These are phyloP conservation scores for Triplophysa bombifrons DNA, from an alignment of 2,797 vertebrate genomes.

Conservation along the genomic window DNA sequence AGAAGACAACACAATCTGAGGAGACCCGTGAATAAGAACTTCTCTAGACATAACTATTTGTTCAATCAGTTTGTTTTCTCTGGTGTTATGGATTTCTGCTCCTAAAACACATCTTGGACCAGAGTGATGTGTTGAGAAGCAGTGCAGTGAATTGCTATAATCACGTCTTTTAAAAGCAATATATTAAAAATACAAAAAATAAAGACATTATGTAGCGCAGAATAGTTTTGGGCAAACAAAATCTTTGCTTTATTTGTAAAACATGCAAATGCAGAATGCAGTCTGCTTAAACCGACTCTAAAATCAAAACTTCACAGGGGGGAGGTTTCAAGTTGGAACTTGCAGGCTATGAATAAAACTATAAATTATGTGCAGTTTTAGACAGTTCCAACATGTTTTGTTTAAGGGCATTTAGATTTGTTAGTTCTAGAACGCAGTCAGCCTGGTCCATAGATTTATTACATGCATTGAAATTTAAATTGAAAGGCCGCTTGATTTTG, in stretches of 20 bases:
- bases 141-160: not conserved
- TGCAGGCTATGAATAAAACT: not conserved
- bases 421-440: not conserved
- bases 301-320: not conserved
- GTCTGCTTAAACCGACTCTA: not conserved
- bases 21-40: conserved; percentile 61
- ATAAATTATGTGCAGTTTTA: not conserved
- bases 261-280: not conserved
- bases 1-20: conserved; percentile 55
- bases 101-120: not conserved
- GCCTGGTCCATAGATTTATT: not conserved
- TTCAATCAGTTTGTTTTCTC: conserved; percentile 33
- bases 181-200: no score
- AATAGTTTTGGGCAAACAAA: no score
- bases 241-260: not conserved
- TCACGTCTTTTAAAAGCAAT: no score
- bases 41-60: conserved; percentile 69
- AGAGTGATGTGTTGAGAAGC: not conserved
- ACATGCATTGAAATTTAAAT: conserved; percentile 1
- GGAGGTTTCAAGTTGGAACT: not conserved
- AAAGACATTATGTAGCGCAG: no score
- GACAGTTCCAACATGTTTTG: not conserved
- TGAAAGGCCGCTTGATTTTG: not conserved
- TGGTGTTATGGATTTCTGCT: conserved; percentile 3
- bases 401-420: conserved; percentile 1